Conservation (phyloP, 2,888 invertebrate species). For the Pediacus dermestoides region DNA sequence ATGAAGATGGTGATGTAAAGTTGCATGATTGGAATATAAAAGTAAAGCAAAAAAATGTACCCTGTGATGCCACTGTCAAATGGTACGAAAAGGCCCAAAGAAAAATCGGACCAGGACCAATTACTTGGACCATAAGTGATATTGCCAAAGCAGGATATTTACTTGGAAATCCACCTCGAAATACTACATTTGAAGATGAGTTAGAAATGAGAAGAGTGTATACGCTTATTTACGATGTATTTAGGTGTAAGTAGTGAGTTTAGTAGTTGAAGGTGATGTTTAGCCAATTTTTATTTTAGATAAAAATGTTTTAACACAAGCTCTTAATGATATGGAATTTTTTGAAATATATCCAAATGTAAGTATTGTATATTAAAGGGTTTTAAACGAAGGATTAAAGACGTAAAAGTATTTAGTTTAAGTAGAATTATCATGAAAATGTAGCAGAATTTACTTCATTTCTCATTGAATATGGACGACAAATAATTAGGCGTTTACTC, state of each 20-base stretch:
- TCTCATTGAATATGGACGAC: too few relatives aligned
- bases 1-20: constrained; percentile 32
- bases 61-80: constrained; percentile 25
- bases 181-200: constrained; percentile 58
- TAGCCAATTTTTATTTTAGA: constrained; percentile 53
- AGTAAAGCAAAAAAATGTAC: constrained; percentile 31
- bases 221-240: constrained; percentile 70
- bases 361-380: too few relatives aligned
- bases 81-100: constrained; percentile 11
- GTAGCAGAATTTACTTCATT: too few relatives aligned
- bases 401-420: too few relatives aligned
- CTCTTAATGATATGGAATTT: constrained; percentile 61
- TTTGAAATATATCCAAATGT: constrained; percentile 57
- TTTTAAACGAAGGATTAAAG: too few relatives aligned
- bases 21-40: constrained; percentile 46
- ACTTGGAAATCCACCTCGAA: constrained; percentile 52
- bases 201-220: constrained; percentile 72
- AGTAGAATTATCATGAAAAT: too few relatives aligned
- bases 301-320: constrained; percentile 64
- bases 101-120: constrained; percentile 22
- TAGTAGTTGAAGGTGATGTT: not conserved
- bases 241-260: constrained; percentile 61
- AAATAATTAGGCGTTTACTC: too few relatives aligned
- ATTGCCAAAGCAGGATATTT: constrained; percentile 59
- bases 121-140: constrained; percentile 48